These are phyloP conservation scores for Anas flavirostris DNA, from an alignment of 2,797 vertebrate species.

Conservation along the genomic window DNA sequence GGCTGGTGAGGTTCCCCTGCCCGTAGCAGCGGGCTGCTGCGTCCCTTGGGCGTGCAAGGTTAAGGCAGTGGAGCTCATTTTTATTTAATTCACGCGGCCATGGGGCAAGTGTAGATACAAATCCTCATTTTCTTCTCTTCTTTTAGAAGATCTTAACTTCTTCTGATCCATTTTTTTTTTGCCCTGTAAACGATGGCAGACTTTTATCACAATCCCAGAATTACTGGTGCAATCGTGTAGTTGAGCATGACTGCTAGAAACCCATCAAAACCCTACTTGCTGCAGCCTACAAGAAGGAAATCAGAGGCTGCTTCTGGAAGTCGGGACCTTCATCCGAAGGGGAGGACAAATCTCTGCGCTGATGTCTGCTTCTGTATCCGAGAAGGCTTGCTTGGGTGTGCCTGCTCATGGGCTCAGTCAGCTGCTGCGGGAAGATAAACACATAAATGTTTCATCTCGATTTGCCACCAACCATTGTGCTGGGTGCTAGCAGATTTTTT, in stretches of 20 bases:
- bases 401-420: not conserved
- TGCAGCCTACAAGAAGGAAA: slow-evolving; percentile 1
- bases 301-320: not conserved
- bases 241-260: not conserved
- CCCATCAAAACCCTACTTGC: not conserved
- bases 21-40: not conserved
- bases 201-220: slow-evolving; percentile 5
- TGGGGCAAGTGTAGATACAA: not conserved
- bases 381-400: slow-evolving; percentile 31
- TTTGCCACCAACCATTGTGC: slow-evolving; percentile 30
- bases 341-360: not conserved
- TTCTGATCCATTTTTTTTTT: not conserved
- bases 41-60: not conserved
- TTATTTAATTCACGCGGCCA: not conserved
- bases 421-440: slow-evolving; percentile 50
- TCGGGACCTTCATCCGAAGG: slow-evolving; percentile 11
- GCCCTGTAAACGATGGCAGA: not conserved
- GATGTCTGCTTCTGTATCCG: slow-evolving; percentile 3
- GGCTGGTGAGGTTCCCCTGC: not conserved
- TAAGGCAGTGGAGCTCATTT: not conserved
- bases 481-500: slow-evolving; percentile 34
- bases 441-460: slow-evolving; percentile 30
- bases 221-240: not conserved
- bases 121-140: slow-evolving; percentile 25
- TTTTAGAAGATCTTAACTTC: not conserved